Conservation (phyloP, 2,113 vertebrate genomes). For the Dipodomys ordii region DNA sequence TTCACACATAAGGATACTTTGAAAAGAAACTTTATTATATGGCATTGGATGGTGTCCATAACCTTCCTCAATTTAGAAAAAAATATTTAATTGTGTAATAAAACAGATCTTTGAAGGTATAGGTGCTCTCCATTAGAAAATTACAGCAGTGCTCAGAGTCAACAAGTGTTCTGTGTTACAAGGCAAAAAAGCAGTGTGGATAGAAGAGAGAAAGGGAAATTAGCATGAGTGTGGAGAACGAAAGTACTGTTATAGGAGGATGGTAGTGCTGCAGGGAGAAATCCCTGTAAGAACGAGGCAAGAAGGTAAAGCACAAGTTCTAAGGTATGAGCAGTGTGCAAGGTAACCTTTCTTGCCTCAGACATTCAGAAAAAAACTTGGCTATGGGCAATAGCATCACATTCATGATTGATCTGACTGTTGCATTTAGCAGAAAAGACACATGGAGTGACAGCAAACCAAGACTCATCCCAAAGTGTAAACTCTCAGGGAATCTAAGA, state of each 20-base stretch:
- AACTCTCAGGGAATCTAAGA: neutral
- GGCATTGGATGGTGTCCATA: neutral
- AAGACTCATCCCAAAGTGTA: neutral
- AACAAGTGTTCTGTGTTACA: neutral
- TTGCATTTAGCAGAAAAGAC: neutral
- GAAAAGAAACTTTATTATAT: neutral
- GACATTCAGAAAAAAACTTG: neutral
- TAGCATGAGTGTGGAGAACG: neutral
- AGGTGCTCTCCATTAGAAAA: neutral
- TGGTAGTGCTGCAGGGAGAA: neutral
- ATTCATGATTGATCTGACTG: neutral
- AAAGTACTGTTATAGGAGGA: accelerated
- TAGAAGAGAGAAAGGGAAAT: neutral
- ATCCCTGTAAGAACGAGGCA: neutral
- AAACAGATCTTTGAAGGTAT: neutral
- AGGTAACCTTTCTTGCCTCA: neutral
- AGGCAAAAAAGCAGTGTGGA: neutral
- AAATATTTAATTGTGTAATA: neutral
- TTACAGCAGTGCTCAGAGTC: neutral
- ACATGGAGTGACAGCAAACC: neutral
- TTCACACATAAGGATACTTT: neutral
- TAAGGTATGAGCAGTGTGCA: neutral
- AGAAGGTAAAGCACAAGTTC: accelerated
- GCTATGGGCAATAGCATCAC: neutral
- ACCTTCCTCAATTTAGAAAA: conserved; percentile 10